phyloP scores from a whole-genome alignment of 2,888 invertebrate species.

The Philereme vetulata region DNA sequence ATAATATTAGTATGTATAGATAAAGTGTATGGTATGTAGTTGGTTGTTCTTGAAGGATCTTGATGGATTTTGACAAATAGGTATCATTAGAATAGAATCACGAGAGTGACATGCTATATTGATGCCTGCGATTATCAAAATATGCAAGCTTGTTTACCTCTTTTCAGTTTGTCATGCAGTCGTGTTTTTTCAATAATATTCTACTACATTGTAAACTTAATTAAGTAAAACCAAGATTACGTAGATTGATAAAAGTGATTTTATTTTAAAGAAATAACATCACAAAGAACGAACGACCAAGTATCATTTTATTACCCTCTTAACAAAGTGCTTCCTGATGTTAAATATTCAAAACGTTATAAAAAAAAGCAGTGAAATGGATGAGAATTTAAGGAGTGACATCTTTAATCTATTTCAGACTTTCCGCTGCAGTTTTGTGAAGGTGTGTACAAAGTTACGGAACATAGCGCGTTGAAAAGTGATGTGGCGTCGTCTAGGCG shows the following conservation, averaged over 20 bases:
- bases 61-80: too few relatives aligned
- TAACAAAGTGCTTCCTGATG: conserved; percentile 57
- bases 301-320: conserved; percentile 52
- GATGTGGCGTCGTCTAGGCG: conserved; percentile 37
- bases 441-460: not conserved
- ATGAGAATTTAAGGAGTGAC: conserved; percentile 29
- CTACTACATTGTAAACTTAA: too few relatives aligned
- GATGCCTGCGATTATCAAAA: too few relatives aligned
- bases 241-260: conserved; percentile 14
- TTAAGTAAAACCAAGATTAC: too few relatives aligned
- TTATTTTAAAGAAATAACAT: conserved; percentile 1
- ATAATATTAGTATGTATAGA: too few relatives aligned
- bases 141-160: too few relatives aligned
- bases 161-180: too few relatives aligned
- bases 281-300: conserved; percentile 22
- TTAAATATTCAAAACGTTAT: conserved; percentile 45
- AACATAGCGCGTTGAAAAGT: conserved; percentile 17
- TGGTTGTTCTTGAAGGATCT: too few relatives aligned
- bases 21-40: too few relatives aligned
- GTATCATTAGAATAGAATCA: too few relatives aligned
- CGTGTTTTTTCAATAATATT: too few relatives aligned
- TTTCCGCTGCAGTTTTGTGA: conserved; percentile 25
- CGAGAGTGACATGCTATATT: too few relatives aligned
- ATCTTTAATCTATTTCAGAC: conserved; percentile 34
- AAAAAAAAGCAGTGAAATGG: conserved; percentile 41